Evolutionary conservation across 2,888 invertebrate genomes (phyloP), one percentile per base, ranked within the genome.

Genomic region (Alviniconcha strummeri): DNA sequence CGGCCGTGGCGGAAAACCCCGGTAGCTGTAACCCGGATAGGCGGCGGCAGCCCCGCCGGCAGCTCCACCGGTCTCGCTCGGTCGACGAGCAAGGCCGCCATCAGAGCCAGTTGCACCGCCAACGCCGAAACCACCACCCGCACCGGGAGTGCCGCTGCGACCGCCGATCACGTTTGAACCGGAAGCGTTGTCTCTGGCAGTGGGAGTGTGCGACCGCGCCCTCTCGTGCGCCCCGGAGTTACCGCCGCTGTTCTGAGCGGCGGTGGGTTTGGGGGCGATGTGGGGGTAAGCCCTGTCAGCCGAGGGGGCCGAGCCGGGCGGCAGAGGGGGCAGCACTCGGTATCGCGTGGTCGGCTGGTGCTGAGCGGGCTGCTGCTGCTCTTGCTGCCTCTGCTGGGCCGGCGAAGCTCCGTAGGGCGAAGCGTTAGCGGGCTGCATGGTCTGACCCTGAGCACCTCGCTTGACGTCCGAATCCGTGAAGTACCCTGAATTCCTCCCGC

Each of bases 321-420:
- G 56, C 56, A 82, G 57, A 36, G 82, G 82, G 67, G 71, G 88
- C 87, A 64, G 88, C 86, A 84, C 89, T 88, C 82, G 87, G 87
- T 77, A 85, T 83, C 36, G 87, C 72, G 52, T 85, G 84, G 67
- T 69, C 85, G 87, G 77, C 76, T 76, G 85, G 75, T 55, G 69
- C n/a, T 0, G 86, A 85, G 15, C 81, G 82, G 57, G 84, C 60
- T 54, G 83, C 60, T 60, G 9, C 5, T 78, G 78, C 54, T 67
- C 54, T 57, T 76, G 64, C n/a, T 64, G 77, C 54, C 36, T 76
- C 56, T 67, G 19, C 60, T 60, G 60, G 36, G 57, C 17, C 5
- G 78, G 64, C 15, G 78, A 52, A 1, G 64, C 9, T 36, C 36
- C 36, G 78, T 60, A 19, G 6, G 57, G 57, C 8, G 78, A 52